Conservation (phyloP, 2,113 vertebrate genomes). For the Neomonachus schauinslandi region DNA sequence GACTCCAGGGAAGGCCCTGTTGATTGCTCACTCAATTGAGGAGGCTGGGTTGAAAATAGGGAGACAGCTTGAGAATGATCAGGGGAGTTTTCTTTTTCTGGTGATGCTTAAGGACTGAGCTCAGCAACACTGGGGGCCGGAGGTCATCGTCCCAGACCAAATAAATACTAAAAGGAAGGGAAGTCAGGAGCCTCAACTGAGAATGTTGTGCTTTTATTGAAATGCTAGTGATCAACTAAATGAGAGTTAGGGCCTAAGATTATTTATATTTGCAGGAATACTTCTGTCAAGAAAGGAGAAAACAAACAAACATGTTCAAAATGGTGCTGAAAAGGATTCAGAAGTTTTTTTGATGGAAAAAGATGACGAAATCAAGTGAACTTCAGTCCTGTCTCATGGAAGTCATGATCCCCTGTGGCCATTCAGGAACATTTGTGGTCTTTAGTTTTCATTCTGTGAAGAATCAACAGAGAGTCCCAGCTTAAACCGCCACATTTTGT, state of each 20-base stretch:
- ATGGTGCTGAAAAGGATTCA: background rate
- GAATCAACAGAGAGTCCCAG: background rate
- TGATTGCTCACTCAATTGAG: background rate
- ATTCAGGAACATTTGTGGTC: background rate
- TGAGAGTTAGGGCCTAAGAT: background rate
- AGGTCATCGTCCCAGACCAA: constrained; percentile 22
- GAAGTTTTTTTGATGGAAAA: background rate
- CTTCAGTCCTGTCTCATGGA: background rate
- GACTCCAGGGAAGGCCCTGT: background rate
- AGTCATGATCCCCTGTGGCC: background rate
- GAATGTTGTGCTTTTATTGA: background rate
- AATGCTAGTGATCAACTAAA: background rate
- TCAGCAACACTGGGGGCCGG: background rate
- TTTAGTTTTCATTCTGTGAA: background rate
- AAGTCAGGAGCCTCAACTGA: background rate
- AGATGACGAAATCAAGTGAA: background rate
- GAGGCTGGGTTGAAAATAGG: background rate
- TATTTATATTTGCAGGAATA: constrained; percentile 27
- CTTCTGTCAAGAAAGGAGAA: background rate
- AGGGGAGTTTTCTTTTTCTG: background rate
- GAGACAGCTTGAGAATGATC: constrained; percentile 43
- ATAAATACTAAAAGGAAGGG: constrained; percentile 20
- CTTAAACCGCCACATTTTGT: background rate
- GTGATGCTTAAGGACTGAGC: background rate
- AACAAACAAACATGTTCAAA: background rate